These are phyloP conservation scores for Phymatocera aterrima DNA, from an alignment of 2,888 invertebrate genomes.

Conservation along the genomic window DNA sequence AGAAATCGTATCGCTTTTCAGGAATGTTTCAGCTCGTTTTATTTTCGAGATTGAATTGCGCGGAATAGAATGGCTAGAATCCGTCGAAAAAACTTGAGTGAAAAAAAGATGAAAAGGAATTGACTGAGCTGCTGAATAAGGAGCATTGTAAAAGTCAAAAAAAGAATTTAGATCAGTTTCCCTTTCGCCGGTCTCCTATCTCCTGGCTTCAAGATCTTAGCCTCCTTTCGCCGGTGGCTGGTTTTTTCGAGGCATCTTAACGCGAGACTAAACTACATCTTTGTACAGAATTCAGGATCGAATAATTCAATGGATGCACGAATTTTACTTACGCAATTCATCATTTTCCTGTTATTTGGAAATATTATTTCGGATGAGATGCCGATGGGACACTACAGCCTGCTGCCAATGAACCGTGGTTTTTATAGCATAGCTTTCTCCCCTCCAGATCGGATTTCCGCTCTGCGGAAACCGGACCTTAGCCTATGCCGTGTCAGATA, in stretches of 20 bases:
- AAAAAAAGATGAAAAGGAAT: background rate
- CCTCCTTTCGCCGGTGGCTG: constrained; percentile 39
- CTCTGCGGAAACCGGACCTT: constrained; percentile 55
- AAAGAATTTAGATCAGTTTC: constrained; percentile 26
- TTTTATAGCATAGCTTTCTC: constrained; percentile 70
- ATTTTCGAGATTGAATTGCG: constrained; percentile 12
- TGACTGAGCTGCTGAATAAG: background rate
- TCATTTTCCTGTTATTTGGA: constrained; percentile 34
- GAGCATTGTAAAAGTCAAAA: background rate
- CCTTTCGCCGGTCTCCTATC: constrained; percentile 32
- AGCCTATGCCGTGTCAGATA: constrained; percentile 43
- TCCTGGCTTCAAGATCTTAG: background rate
- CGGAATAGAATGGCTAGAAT: background rate
- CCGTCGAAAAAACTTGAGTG: background rate
- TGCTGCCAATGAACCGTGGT: constrained; percentile 60
- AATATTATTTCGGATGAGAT: constrained; percentile 47
- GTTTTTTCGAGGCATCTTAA: constrained; percentile 2
- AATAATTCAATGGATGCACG: background rate
- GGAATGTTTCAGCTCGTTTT: background rate
- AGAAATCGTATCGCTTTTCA: background rate
- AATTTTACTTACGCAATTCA: constrained; percentile 22
- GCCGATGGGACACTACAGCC: constrained; percentile 64
- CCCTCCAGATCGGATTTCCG: constrained; percentile 54
- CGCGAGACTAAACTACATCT: background rate
- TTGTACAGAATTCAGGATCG: background rate